phyloP scores from a whole-genome alignment of 2,888 invertebrate genomes.

The Drosophila peninsularis region DNA sequence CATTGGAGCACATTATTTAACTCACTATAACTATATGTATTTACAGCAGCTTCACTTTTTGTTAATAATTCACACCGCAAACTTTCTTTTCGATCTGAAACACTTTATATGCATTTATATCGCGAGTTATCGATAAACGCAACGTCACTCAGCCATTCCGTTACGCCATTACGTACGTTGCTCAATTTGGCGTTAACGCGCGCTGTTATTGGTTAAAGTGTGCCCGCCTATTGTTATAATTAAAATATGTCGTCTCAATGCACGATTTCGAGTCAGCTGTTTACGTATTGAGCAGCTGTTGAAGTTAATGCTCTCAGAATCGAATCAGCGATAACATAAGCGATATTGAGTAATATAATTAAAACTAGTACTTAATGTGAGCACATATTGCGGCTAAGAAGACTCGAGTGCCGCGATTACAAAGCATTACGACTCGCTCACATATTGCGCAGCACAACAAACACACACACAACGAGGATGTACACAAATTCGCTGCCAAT shows the following conservation, averaged over 20 bases:
- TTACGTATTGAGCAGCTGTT: slow-evolving; percentile 42
- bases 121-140: slow-evolving; percentile 42
- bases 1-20: slow-evolving; percentile 15
- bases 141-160: slow-evolving; percentile 12
- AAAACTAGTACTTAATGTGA: slow-evolving; percentile 60
- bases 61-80: slow-evolving; percentile 62
- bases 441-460: slow-evolving; percentile 41
- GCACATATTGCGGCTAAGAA: slow-evolving; percentile 32
- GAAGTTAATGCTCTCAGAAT: slow-evolving; percentile 57
- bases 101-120: slow-evolving; percentile 45
- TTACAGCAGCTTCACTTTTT: slow-evolving; percentile 55
- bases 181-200: slow-evolving; percentile 22
- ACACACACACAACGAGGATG: slow-evolving; percentile 48
- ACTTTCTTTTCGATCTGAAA: slow-evolving; percentile 63
- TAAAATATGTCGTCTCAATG: background rate
- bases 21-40: slow-evolving; percentile 55
- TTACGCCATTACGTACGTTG: slow-evolving; percentile 1
- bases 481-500: slow-evolving; percentile 36
- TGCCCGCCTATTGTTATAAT: slow-evolving; percentile 9
- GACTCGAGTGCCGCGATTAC: slow-evolving; percentile 42
- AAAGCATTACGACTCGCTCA: slow-evolving; percentile 19
- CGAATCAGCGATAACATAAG: slow-evolving; percentile 65
- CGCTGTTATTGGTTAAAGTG: slow-evolving; percentile 18
- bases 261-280: slow-evolving; percentile 36
- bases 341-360: slow-evolving; percentile 76